Evolutionary conservation across 2,113 vertebrate species (phyloP), one percentile per base, ranked within the genome.

Genomic region (Larimichthys polyactis): DNA sequence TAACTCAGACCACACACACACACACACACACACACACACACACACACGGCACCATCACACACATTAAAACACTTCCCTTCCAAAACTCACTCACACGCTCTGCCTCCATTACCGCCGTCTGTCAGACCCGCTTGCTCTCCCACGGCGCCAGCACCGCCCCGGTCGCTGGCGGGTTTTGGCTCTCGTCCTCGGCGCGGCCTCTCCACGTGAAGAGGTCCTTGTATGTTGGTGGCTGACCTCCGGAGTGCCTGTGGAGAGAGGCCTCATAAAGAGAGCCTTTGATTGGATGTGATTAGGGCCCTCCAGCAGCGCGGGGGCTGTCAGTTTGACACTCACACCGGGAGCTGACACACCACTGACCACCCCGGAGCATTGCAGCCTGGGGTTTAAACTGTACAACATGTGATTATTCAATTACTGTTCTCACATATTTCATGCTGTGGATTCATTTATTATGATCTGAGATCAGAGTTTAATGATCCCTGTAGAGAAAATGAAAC

Each of bases 261-360:
- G 67, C 32, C 27, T 74, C 84, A 90, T 81, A 82, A 87, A 89
- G 70, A 86, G 44, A 19, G 54, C 67, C 82, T 87, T 91, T 92
- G 85, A 91, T 75, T 85, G 81, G 76, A 66, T 60, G 32, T 82
- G 52, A 75, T 79, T 69, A 22, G 24, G 29, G 59, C 77, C 75
- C 60, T 81, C 62, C 63, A 67, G 79, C 77, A 68, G 69, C 10
- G 10, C 7, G 1, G 51, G 19, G 4, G 24, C 59, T 75, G 81
- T 84, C 81, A 64, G 68, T 63, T n/a, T 79, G 66, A 78, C 49
- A 14, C 68, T 46, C 44, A 46, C 44, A 46, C 44, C 11, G 44
- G 44, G 44, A 46, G 44, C 44, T 63, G 82, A 76, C 49, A 32
- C 46, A 11, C 46, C 46, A 10, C 46, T 36, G 68, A 46, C 80